phyloP scores from a whole-genome alignment of 2,797 vertebrate genomes.

The Lophius americanus region DNA sequence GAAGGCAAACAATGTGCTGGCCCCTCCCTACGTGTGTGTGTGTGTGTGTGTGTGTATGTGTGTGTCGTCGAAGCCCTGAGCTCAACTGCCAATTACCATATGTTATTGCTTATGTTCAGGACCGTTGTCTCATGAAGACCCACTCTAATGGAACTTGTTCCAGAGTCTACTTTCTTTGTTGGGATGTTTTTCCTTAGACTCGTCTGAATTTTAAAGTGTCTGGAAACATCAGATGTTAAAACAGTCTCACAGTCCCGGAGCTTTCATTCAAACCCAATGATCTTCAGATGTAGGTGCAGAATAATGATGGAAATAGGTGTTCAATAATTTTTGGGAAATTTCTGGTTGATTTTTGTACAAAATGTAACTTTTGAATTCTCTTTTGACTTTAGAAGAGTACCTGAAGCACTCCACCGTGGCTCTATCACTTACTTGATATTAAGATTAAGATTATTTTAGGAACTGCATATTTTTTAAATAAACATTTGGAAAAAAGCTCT shows the following conservation, averaged over 20 bases:
- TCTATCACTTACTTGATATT: too few species aligned
- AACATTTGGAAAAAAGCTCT: too few species aligned
- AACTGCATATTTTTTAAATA: too few species aligned
- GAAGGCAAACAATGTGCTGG: conserved; percentile 51
- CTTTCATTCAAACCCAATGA: not conserved
- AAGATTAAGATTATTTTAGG: too few species aligned
- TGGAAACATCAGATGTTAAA: not conserved
- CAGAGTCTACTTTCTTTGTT: conserved; percentile 3
- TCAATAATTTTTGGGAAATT: not conserved
- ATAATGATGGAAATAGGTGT: not conserved
- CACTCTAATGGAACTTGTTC: conserved; percentile 10
- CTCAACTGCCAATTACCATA: conserved; percentile 44
- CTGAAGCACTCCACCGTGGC: too few species aligned
- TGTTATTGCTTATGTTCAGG: conserved; percentile 28
- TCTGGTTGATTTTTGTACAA: not conserved
- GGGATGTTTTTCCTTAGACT: conserved; percentile 3
- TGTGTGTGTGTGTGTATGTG: conserved; percentile 30
- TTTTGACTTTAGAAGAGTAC: not conserved
- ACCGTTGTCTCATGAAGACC: conserved; percentile 23
- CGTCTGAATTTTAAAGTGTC: conserved; percentile 1
- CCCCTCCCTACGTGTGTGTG: conserved; percentile 29
- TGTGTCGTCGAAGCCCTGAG: conserved; percentile 17
- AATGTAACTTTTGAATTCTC: not conserved
- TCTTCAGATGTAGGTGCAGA: not conserved
- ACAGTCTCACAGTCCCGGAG: not conserved